Evolutionary conservation across 2,888 invertebrate species (phyloP).

Genomic region (Lampropteryx suffumata): DNA sequence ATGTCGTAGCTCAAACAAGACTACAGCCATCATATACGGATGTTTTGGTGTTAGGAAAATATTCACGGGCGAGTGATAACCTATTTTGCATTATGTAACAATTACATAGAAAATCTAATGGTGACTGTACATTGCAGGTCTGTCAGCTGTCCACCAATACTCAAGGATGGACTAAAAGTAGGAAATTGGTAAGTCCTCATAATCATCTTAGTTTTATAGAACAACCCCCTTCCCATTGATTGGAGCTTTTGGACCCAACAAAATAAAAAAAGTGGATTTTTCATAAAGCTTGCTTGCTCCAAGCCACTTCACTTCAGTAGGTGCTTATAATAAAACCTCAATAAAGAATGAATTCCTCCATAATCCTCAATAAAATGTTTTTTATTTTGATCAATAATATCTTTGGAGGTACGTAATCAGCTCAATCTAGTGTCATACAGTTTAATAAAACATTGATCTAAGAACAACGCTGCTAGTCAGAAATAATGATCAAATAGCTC

Average conservation of each 20-base stretch:
- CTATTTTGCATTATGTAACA: conserved; percentile 80
- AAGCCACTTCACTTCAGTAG: too few relatives aligned
- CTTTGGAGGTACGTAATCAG: too few relatives aligned
- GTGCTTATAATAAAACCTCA: too few relatives aligned
- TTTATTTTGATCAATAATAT: too few relatives aligned
- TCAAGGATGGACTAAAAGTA: conserved; percentile 89
- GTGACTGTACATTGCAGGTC: conserved; percentile 83
- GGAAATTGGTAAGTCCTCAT: conserved; percentile 87
- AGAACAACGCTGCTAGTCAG: too few relatives aligned
- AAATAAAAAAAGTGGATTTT: background rate
- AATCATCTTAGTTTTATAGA: conserved; percentile 1
- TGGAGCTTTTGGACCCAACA: background rate
- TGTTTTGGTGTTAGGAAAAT: conserved; percentile 29
- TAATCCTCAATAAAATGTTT: too few relatives aligned
- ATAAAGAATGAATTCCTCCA: too few relatives aligned
- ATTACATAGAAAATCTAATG: conserved; percentile 69
- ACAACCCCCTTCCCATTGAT: conserved; percentile 19
- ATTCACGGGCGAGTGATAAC: conserved; percentile 67
- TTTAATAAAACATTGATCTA: too few relatives aligned
- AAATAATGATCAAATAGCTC: too few relatives aligned
- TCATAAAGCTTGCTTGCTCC: background rate
- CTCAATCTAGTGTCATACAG: too few relatives aligned
- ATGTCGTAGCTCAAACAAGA: conserved; percentile 39
- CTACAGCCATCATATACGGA: background rate
- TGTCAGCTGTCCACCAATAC: conserved; percentile 89